These are phyloP conservation scores for Philaethria dido DNA, from an alignment of 2,888 invertebrate genomes.

Conservation along the genomic window DNA sequence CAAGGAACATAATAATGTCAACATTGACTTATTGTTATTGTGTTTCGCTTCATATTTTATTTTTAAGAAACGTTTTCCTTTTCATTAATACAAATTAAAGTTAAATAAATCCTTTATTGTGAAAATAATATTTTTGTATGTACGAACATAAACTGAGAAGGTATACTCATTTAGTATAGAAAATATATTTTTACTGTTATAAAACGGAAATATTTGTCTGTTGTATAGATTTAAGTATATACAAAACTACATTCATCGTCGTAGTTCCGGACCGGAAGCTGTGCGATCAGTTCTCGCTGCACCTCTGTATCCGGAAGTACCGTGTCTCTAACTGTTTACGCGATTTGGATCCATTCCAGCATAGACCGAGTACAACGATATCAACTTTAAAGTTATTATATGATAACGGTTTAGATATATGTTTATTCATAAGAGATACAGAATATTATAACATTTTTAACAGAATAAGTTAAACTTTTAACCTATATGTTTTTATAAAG, in stretches of 20 bases:
- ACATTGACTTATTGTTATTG: conserved; percentile 32
- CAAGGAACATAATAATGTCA: conserved; percentile 30
- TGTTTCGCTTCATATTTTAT: conserved; percentile 19
- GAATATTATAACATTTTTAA: background rate
- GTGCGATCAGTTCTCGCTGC: conserved; percentile 20
- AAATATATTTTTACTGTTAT: background rate
- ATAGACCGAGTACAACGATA: conserved; percentile 1
- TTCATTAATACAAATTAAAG: conserved; percentile 2
- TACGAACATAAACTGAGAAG: background rate
- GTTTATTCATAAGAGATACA: background rate
- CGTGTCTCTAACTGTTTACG: conserved; percentile 26
- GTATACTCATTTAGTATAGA: background rate
- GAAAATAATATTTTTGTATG: background rate
- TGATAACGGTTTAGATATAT: background rate
- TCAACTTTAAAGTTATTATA: conserved; percentile 17
- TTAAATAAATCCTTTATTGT: background rate
- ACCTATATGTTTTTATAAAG: too few species aligned
- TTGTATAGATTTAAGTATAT: background rate
- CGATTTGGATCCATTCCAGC: conserved; percentile 17
- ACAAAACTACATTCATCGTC: conserved; percentile 13
- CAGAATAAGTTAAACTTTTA: background rate
- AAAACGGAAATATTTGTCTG: background rate
- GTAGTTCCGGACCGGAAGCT: conserved; percentile 15
- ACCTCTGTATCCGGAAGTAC: conserved; percentile 15
- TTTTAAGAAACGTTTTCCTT: background rate